These are phyloP conservation scores for Dryococelus australis DNA, from an alignment of 2,888 invertebrate genomes.

Conservation along the genomic window DNA sequence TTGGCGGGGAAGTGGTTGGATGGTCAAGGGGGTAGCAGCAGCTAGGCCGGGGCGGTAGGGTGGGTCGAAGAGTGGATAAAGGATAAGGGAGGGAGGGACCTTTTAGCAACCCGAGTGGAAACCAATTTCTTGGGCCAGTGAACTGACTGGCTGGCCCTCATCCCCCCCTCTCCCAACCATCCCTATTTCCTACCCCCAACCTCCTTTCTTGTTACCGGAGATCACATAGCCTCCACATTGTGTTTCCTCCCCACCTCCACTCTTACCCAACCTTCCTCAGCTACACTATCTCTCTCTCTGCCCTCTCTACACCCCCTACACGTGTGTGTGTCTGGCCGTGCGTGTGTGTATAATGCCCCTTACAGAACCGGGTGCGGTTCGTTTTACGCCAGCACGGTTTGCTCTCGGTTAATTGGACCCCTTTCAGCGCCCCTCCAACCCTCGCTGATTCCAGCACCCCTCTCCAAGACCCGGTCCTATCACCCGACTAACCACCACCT, in stretches of 20 bases:
- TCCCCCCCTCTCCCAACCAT: background rate
- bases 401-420: constrained; percentile 16
- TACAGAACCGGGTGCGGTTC: background rate
- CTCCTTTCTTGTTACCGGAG: constrained; percentile 26
- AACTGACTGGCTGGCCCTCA: constrained; percentile 23
- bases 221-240: constrained; percentile 19
- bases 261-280: background rate
- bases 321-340: background rate
- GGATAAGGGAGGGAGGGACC: constrained; percentile 18
- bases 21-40: background rate
- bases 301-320: background rate
- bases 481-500: too few species aligned
- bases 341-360: background rate
- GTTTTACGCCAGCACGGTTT: constrained; percentile 16
- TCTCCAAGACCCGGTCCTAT: background rate
- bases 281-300: constrained; percentile 13
- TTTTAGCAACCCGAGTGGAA: constrained; percentile 34
- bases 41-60: background rate
- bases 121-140: constrained; percentile 37
- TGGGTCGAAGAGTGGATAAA: background rate
- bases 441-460: background rate
- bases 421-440: background rate
- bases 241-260: background rate
- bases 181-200: background rate
- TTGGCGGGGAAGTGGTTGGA: constrained; percentile 17